Base-by-base conservation (phyloP, 2,113 vertebrate genomes). In the Myanophis thanlyinensis region DNA sequence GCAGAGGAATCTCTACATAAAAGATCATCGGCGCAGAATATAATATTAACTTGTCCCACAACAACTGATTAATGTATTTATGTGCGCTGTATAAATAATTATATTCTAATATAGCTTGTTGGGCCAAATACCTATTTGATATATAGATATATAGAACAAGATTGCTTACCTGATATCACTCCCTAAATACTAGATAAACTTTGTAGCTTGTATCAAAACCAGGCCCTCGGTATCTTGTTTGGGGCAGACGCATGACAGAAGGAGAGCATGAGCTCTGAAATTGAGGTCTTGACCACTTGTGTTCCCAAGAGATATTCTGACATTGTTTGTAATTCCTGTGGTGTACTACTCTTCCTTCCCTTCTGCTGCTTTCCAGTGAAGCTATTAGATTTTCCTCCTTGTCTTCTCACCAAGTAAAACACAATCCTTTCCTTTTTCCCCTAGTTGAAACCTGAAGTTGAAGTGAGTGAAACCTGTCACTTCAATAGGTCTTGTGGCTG, bases 211-310 rank as follows among this genome's bases (percentile, higher is more conserved):
- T 59, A 47, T 73, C 48, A n/a, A 90, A 88, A 48, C 49, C 92
- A 84, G 54, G 23, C 10, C 18, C 51, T 48, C 35, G 13, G 46
- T 27, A 13, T 90, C 62, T 88, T 48, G 89, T 90, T 88, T 86
- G 59, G 44, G 53, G 62, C 59, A 90, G 51, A 7, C 30, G 85
- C 15, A 56, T 90, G 46, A 56, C 89, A 73, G 49, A 87, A 23
- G 44, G 10, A 89, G 56, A 47, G 52, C 12, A 67, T 86, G 53
- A 91, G 47, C 53, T 89, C 44, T 87, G 86, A 85, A 94, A 90
- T 87, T 88, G 89, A 94, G 91, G 91, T 87, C 88, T 90, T 94
- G 93, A 90, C 85, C 59, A 62, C 2, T 25, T 27, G n/a, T 51
- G 59, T 73, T 47, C 85, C 92, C 92, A 88, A 90, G n/a, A 90